Evolutionary conservation across 2,113 vertebrate genomes (phyloP).

Genomic region (Uria aalge): DNA sequence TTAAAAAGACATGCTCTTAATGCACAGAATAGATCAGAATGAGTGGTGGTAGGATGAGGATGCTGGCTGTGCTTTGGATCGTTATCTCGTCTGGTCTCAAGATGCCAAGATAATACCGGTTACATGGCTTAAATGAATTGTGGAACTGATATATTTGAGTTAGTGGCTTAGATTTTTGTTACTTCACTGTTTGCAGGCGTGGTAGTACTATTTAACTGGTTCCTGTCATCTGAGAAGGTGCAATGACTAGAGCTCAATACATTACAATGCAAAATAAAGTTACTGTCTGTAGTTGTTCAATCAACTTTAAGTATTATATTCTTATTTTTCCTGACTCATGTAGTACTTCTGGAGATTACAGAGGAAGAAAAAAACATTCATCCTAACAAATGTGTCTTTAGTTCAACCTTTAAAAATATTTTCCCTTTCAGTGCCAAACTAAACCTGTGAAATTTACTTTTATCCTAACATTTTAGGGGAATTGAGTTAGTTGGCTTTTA

Average conservation of each 20-base stretch:
- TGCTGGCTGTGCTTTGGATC: background rate
- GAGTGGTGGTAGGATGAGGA: background rate
- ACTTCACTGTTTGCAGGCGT: background rate
- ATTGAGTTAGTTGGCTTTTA: background rate
- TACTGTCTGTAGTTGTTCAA: background rate
- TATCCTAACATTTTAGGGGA: background rate
- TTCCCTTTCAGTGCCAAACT: background rate
- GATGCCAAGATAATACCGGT: background rate
- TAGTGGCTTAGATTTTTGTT: background rate
- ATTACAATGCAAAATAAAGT: background rate
- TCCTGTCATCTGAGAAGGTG: background rate
- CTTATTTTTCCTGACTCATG: background rate
- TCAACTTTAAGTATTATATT: background rate
- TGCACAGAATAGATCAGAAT: background rate
- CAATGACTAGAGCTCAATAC: fast-evolving
- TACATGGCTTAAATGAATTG: background rate
- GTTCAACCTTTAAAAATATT: background rate
- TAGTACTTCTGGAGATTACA: background rate
- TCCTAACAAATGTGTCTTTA: background rate
- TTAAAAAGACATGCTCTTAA: background rate
- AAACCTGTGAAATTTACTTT: background rate
- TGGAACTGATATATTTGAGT: background rate
- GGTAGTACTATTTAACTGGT: background rate
- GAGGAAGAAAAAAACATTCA: background rate
- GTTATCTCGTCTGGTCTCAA: background rate